Conservation (phyloP, 2,113 vertebrate species). For the Nesoenas mayeri region DNA sequence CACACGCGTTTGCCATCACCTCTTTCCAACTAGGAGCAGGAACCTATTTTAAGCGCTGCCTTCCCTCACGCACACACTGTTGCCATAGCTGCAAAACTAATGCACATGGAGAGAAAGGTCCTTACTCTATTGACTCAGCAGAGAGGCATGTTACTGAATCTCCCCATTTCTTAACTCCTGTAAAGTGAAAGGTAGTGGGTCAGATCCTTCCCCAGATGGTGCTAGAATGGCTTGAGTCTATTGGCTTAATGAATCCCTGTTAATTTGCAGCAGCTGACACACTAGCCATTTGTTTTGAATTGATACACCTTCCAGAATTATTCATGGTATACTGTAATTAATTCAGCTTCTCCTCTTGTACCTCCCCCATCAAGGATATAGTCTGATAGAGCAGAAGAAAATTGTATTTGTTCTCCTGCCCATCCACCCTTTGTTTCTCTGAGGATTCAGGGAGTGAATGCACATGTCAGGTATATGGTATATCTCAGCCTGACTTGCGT, state of each 20-base stretch:
- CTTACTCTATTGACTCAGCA: constrained; percentile 15
- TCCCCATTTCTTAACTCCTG: background rate
- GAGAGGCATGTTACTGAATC: background rate
- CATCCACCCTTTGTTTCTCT: rapidly evolving
- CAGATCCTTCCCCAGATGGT: background rate
- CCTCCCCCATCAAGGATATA: background rate
- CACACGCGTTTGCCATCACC: constrained; percentile 24
- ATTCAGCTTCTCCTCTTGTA: background rate
- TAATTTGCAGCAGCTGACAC: background rate
- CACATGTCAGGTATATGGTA: rapidly evolving
- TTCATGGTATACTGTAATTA: background rate
- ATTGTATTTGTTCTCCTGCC: rapidly evolving
- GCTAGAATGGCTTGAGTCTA: background rate
- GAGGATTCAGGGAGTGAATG: background rate
- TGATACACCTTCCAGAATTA: background rate
- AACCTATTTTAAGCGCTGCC: constrained; percentile 52
- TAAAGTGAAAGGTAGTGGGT: background rate
- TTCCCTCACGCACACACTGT: constrained; percentile 4
- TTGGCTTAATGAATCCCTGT: background rate
- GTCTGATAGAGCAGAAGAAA: background rate
- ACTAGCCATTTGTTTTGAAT: background rate
- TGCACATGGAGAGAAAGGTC: background rate
- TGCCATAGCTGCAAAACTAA: constrained; percentile 28
- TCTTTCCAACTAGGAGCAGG: constrained; percentile 45
- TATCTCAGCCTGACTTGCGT: background rate